Evolutionary conservation across 2,888 invertebrate species (phyloP), one percentile per base, ranked within the genome.

Genomic region (Colletes collaris): DNA sequence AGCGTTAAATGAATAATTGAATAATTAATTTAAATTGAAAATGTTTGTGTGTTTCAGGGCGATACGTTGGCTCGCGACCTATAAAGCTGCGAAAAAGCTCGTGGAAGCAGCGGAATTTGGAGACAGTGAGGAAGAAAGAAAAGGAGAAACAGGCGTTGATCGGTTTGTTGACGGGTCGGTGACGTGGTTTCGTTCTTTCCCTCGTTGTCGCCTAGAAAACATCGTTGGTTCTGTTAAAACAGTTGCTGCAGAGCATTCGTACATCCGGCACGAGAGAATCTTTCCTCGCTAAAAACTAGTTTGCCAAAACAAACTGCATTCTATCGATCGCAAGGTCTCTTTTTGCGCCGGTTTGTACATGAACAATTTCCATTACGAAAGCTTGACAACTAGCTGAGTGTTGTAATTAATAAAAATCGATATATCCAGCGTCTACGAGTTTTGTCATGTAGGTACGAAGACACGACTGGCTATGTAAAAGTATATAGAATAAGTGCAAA

Each of bases 41-140:
- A 27, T 27, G 27, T 27, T 82, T 81, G 63, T 82, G 85, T 65
- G 27, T 94, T 95, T 59, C 93, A 98, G 98, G 99, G 19, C 97
- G 99, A 76, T 99, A 99, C 93, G 99, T 99, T 0, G 99, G 99
- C 76, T 99, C 99, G 91, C 95, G 99, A 53, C 99, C 99, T 0
- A 99, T 99, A 82, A 99, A 99, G 93, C 94, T 99, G 72, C 94
- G 99, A 35, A 99, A 99, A 94, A 99, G 99, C 91, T 96, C 96
- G 0, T 99, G 99, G 99, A 97, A 96, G 89, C 97, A 97, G 86
- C 95, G 99, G 79, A 97, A 98, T 89, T 94, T 99, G 11, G 99
- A 99, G 86, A 95, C 97, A 0, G 99, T 99, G 0, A 95, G 97
- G 84, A 99, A 98, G 94, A 99, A 99, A 93, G 98, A 98, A 92